Percentiles rank a stretch among this genome's conserved stretches.
Evolutionary conservation across 2,888 invertebrate genomes (phyloP).

Genomic region (Gisinianus flammeolus): DNA sequence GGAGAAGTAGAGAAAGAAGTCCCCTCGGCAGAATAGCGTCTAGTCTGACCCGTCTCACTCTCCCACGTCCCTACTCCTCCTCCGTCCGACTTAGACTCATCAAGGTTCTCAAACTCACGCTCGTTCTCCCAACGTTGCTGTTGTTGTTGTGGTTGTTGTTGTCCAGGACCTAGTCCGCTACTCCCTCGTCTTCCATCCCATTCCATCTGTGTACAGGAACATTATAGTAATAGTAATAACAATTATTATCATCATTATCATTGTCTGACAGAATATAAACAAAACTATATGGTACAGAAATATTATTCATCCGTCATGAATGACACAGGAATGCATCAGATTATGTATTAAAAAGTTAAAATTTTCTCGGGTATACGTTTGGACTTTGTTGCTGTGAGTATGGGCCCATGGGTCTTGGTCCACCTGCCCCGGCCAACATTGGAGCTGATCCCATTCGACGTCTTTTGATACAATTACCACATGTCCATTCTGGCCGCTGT

Average conservation of each 20-base stretch:
- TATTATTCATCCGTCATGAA: too few species aligned
- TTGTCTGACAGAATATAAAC: neutral
- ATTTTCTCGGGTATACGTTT: slow-evolving; percentile 44
- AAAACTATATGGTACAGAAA: too few species aligned
- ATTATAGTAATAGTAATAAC: neutral
- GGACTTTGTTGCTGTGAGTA: slow-evolving; percentile 37
- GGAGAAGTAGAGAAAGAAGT: slow-evolving; percentile 44
- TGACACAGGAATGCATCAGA: too few species aligned
- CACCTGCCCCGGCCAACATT: slow-evolving; percentile 37
- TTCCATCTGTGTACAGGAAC: slow-evolving; percentile 44
- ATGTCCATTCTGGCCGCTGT: slow-evolving; percentile 61
- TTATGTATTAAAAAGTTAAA: too few species aligned
- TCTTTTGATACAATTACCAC: slow-evolving; percentile 61
- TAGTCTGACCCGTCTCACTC: slow-evolving; percentile 52
- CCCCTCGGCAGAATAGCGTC: slow-evolving; percentile 55
- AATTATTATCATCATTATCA: neutral
- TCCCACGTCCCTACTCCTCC: slow-evolving; percentile 55
- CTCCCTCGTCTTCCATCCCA: slow-evolving; percentile 48
- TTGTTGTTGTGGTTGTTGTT: slow-evolving; percentile 47
- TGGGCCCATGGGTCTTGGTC: slow-evolving; percentile 33
- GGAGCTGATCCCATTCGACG: slow-evolving; percentile 46
- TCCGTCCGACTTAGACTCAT: slow-evolving; percentile 33
- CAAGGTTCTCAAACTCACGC: slow-evolving; percentile 57
- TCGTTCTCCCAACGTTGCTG: slow-evolving; percentile 56
- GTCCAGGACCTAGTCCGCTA: slow-evolving; percentile 46